Base-by-base conservation (phyloP, 2,888 invertebrate genomes). In the Pristionchus mayeri region DNA sequence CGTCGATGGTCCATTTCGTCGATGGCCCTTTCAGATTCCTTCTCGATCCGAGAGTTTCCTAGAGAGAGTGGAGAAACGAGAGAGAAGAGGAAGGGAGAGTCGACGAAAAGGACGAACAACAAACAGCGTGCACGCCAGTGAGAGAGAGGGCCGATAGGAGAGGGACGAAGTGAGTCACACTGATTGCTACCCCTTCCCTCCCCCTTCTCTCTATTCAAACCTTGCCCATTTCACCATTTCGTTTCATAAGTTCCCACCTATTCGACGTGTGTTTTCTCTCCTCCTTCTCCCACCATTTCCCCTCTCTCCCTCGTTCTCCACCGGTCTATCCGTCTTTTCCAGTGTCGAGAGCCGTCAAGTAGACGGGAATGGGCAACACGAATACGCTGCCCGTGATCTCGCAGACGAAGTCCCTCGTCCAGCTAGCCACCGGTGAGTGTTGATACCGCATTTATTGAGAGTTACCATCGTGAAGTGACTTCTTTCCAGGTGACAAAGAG, bases 381-480 rank as follows among this genome's bases (percentile, higher is more conserved):
- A 82, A 82, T 24, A 82, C 81, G 48, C 63, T 82, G 44, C 81
- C 81, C 27, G 81, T 82, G n/a, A 63, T 82, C n/a, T 82, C 81
- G 37, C 81, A 82, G 81, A 82, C 81, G 16, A 82, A 82, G 24
- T 82, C 81, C 9, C 63, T 82, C 40, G 81, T 82, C 21, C 81
- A 82, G 40, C 52, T 82, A 48, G 81, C 81, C 34, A 82, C 81
- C 18, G 81, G 80, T 37, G 52, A 76, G 37, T 24, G 48, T 37
- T 34, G 63, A 34, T 34, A 63, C 30, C 71, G 40, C 3, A 21
- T 13, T 44, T 13, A 3, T 71, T 11, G 34, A 13, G 30, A 37
- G 24, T 21, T n/a, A 40, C 40, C 9, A 71, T 71, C 71, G 71
- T 13, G 24, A 24, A 71, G 40, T 71, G 71, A 80, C 18, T 80